Conservation (phyloP, 2,797 vertebrate species). For the Acanthurus lineatus region DNA sequence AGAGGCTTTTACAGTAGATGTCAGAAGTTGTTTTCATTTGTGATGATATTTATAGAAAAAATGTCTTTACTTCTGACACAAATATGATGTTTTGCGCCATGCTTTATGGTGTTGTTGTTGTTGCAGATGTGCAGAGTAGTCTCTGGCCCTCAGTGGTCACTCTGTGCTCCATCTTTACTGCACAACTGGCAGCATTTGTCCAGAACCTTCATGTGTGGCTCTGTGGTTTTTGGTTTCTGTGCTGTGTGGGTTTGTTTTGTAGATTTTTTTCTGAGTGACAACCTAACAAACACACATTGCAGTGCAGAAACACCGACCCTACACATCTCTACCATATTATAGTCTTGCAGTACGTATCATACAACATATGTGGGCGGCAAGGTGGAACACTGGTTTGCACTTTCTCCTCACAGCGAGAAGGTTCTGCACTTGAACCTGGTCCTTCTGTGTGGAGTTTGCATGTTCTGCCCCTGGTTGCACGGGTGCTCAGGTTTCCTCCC, state of each 20-base stretch:
- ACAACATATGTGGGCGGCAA: too few species aligned
- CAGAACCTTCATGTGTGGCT: conserved; percentile 20
- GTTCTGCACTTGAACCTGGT: too few species aligned
- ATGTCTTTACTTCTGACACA: background rate
- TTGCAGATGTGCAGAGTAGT: background rate
- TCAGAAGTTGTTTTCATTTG: background rate
- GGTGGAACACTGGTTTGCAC: too few species aligned
- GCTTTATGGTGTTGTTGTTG: background rate
- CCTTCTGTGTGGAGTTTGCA: too few species aligned
- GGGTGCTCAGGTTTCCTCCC: too few species aligned
- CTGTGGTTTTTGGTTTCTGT: conserved; percentile 47
- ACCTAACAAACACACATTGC: conserved; percentile 12
- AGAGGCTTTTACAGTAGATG: too few species aligned
- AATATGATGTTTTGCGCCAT: background rate
- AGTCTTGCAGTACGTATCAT: too few species aligned
- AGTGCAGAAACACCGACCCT: background rate
- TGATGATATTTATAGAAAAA: background rate
- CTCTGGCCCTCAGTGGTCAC: background rate
- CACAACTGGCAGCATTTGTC: conserved; percentile 22
- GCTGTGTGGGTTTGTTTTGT: conserved; percentile 17
- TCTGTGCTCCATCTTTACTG: background rate
- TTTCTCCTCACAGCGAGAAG: too few species aligned
- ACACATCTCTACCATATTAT: conserved; percentile 4
- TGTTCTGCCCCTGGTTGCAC: too few species aligned
- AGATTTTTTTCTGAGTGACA: conserved; percentile 25